Evolutionary conservation across 2,797 vertebrate genomes (phyloP), one percentile per base, ranked within the genome.

Genomic region (Gadopsis marmoratus): DNA sequence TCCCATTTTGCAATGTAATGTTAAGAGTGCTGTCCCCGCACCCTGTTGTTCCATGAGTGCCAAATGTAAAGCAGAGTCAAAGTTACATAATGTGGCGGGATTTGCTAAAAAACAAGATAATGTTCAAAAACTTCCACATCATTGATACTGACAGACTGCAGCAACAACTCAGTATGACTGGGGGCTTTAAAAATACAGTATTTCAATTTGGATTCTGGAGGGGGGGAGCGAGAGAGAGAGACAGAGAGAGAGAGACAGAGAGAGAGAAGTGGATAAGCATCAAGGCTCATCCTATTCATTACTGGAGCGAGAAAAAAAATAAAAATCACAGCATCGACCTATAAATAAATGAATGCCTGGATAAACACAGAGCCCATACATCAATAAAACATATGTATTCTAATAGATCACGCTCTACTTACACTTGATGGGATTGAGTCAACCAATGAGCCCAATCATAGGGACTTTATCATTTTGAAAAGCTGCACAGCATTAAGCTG

Each of bases 371-470:
- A 88, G 91, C 89, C 85, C 87, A 89, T 91, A 90, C 90, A 94
- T 94, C 92, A 94, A 94, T 94, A 94, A 94, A 94, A 93, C 91
- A 93, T 92, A 93, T 93, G 92, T 92, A 93, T 94, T 93, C 91
- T 94, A 94, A 93, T 92, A 93, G 91, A 94, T 92, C 88, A 93
- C 83, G 91, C 93, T 93, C 93, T 89, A 93, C 90, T 94, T 93
- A 92, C 91, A 92, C 84, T 92, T 88, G 90, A 95, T 92, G 83
- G 89, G 90, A 91, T 90, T 80, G 90, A 89, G 88, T 81, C 71
- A 78, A 62, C 86, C 93, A 91, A 93, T 89, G 89, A 93, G 85
- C 88, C 90, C 90, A 86, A 90, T 92, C 89, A 86, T 39, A 33
- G 86, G 33, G 83, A 91, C 86, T 89, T 87, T 68, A 89, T 92